These are phyloP conservation scores for Leptinotarsa haldemani DNA, from an alignment of 2,888 invertebrate species.

Conservation along the genomic window DNA sequence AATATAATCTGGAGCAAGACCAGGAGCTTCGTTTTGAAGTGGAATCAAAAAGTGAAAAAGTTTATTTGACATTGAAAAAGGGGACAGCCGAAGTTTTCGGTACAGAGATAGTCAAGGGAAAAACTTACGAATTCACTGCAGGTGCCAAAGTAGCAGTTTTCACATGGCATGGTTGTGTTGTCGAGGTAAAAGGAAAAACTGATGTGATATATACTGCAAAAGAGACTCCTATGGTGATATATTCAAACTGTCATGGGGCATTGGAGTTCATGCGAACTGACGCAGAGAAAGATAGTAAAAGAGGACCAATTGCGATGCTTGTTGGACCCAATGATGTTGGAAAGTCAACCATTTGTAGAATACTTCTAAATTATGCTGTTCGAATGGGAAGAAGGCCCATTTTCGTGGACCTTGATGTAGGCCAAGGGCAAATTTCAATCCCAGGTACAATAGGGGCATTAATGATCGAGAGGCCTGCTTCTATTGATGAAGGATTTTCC, in stretches of 20 bases:
- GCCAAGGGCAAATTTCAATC: constrained; percentile 91
- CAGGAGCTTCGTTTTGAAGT: constrained; percentile 95
- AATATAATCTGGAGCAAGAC: constrained; percentile 87
- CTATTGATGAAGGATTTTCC: constrained; percentile 94
- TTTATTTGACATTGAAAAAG: constrained; percentile 83
- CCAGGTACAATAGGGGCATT: constrained; percentile 93
- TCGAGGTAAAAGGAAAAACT: constrained; percentile 88
- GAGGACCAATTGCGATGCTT: constrained; percentile 89
- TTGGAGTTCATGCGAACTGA: constrained; percentile 88
- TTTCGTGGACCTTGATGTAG: constrained; percentile 95
- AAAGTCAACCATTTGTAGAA: constrained; percentile 86
- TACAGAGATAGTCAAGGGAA: constrained; percentile 93
- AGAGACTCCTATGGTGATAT: constrained; percentile 97
- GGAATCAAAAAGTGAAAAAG: constrained; percentile 87
- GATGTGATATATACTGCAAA: constrained; percentile 95
- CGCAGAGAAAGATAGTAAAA: constrained; percentile 78
- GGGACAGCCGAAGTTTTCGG: constrained; percentile 98
- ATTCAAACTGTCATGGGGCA: constrained; percentile 95
- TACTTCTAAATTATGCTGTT: constrained; percentile 95
- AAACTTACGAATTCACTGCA: constrained; percentile 87
- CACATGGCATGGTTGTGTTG: constrained; percentile 93
- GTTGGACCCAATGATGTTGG: constrained; percentile 97
- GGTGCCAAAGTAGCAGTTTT: constrained; percentile 96
- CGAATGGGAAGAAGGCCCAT: constrained; percentile 89
- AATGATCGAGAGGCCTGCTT: constrained; percentile 91